These are phyloP conservation scores for Chondrosia reniformis DNA, from an alignment of 37 sponge, comb jelly and placozoan species.

Conservation along the genomic window DNA sequence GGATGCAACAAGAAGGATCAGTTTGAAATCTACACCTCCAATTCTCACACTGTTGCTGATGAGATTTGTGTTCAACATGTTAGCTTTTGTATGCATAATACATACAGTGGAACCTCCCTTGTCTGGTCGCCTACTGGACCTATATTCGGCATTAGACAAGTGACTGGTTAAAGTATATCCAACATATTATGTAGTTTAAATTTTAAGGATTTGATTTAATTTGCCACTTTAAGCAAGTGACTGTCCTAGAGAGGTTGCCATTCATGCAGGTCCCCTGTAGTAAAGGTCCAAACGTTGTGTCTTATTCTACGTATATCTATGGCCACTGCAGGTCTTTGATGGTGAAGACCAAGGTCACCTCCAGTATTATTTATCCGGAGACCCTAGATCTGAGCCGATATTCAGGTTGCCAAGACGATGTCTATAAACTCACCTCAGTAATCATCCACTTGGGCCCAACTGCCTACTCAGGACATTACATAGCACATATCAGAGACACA, in stretches of 20 bases:
- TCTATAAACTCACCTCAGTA: constrained; percentile 34
- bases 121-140: too few species aligned
- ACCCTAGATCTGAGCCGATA: constrained; percentile 10
- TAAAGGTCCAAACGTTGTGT: background rate
- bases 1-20: constrained; percentile 36
- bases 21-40: constrained; percentile 26
- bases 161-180: too few species aligned
- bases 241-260: background rate
- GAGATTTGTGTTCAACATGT: constrained; percentile 58
- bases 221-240: background rate
- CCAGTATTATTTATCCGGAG: constrained; percentile 17
- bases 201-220: too few species aligned
- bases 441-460: constrained; percentile 44
- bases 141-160: too few species aligned
- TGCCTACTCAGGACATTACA: constrained; percentile 55
- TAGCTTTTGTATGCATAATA: background rate
- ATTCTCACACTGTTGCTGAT: constrained; percentile 38
- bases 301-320: background rate
- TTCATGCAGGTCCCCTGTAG: background rate
- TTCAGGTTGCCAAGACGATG: background rate
- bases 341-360: constrained; percentile 26
- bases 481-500: constrained; percentile 31
- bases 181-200: too few species aligned
- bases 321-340: constrained; percentile 16
- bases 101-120: too few species aligned